Conservation (phyloP, 2,888 invertebrate genomes). For the Priocnemis perturbator region DNA sequence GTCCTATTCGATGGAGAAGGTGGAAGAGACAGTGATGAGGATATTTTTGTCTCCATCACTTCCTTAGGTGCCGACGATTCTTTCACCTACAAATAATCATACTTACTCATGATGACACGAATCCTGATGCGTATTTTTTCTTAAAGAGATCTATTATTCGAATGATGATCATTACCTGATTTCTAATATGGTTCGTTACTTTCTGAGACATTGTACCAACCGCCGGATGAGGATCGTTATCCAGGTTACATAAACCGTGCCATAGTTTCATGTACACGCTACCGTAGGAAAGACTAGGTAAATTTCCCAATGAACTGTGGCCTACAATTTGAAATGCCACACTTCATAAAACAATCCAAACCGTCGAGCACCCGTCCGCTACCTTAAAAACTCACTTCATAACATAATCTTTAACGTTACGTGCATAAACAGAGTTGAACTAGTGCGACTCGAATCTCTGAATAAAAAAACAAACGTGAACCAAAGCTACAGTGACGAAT, state of each 20-base stretch:
- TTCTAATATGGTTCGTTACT: constrained; percentile 86
- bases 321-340: constrained; percentile 55
- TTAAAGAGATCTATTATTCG: neutral
- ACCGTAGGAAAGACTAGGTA: constrained; percentile 79
- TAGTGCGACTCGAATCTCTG: neutral
- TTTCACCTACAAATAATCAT: constrained; percentile 66
- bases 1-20: constrained; percentile 80
- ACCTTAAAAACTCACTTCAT: neutral
- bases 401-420: neutral
- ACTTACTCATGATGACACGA: neutral
- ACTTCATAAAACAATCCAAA: neutral
- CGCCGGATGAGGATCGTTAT: constrained; percentile 91
- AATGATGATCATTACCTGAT: constrained; percentile 78
- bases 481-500: constrained; percentile 25
- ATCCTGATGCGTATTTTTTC: neutral
- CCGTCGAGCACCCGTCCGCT: too few species aligned
- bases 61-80: constrained; percentile 74
- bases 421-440: neutral
- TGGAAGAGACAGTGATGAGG: constrained; percentile 77
- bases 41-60: constrained; percentile 73
- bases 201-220: constrained; percentile 87
- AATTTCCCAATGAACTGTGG: constrained; percentile 74
- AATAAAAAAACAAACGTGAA: constrained; percentile 18
- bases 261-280: constrained; percentile 94
- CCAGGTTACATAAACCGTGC: constrained; percentile 86